These are phyloP conservation scores for Paedocypris sp. DNA, from an alignment of 2,113 vertebrate species.

Conservation along the genomic window DNA sequence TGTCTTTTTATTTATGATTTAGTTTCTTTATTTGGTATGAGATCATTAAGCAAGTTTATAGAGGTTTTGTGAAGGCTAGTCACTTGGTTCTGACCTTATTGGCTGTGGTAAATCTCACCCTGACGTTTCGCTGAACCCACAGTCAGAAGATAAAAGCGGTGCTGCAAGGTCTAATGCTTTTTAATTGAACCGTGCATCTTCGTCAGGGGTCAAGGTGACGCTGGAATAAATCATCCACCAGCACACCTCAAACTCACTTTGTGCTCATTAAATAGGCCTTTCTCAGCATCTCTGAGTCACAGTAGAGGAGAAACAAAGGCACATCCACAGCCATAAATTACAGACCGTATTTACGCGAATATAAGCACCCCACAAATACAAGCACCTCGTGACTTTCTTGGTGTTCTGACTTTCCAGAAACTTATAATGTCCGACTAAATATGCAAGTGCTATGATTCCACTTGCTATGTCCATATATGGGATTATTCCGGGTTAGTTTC, in stretches of 20 bases:
- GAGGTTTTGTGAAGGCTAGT: not conserved
- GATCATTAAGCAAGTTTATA: not conserved
- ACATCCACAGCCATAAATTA: not conserved
- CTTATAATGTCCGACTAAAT: too few relatives aligned
- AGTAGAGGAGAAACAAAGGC: not conserved
- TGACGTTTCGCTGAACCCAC: constrained; percentile 27
- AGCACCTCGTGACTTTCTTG: too few relatives aligned
- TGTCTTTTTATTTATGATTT: not conserved
- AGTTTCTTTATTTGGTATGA: not conserved
- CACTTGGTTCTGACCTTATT: not conserved
- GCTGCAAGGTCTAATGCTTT: constrained; percentile 31
- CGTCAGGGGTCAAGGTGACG: constrained; percentile 57
- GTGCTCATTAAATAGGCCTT: constrained; percentile 21
- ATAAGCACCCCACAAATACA: too few relatives aligned
- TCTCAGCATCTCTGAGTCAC: not conserved
- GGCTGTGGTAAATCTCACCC: not conserved
- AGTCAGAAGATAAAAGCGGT: constrained; percentile 42
- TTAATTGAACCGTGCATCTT: constrained; percentile 52
- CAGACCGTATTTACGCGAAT: too few relatives aligned
- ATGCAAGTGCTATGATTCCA: too few relatives aligned
- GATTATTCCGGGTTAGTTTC: too few relatives aligned
- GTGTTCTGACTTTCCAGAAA: too few relatives aligned
- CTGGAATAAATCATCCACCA: constrained; percentile 53
- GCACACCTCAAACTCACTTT: not conserved
- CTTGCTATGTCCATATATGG: too few relatives aligned